phyloP scores from a whole-genome alignment of 2,797 vertebrate genomes.

The Sebastes steindachneri region DNA sequence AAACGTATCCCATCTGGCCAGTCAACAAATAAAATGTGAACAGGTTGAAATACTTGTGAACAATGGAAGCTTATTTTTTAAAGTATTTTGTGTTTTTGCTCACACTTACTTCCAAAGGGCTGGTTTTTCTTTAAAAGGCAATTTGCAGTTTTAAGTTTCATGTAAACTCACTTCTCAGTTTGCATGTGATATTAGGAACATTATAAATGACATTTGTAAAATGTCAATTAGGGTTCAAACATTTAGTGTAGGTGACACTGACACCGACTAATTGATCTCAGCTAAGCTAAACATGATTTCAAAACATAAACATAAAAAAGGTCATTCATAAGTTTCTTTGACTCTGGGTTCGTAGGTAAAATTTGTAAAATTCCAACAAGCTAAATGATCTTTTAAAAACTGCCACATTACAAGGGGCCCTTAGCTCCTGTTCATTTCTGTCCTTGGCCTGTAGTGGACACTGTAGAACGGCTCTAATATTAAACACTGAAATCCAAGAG shows the following conservation, averaged over 20 bases:
- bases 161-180: neutral
- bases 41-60: neutral
- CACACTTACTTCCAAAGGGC: too few species aligned
- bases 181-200: neutral
- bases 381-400: neutral
- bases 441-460: neutral
- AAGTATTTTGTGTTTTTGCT: neutral
- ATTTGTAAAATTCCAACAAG: neutral
- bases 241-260: neutral
- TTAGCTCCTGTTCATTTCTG: neutral
- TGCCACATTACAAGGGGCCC: neutral
- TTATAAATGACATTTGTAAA: neutral
- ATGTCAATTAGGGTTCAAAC: neutral
- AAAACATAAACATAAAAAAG: neutral
- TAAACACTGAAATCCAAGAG: constrained; percentile 14
- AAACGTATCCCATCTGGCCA: neutral
- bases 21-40: neutral
- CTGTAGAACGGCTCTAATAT: neutral
- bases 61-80: neutral
- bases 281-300: neutral
- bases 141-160: neutral
- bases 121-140: neutral
- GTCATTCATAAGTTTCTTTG: neutral
- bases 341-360: constrained; percentile 2
- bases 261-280: neutral